Percentiles rank a stretch among this genome's conserved stretches.
Evolutionary conservation across 53 echinoderm and acorn worm species (phyloP).

Genomic region (Arbacia lixula): DNA sequence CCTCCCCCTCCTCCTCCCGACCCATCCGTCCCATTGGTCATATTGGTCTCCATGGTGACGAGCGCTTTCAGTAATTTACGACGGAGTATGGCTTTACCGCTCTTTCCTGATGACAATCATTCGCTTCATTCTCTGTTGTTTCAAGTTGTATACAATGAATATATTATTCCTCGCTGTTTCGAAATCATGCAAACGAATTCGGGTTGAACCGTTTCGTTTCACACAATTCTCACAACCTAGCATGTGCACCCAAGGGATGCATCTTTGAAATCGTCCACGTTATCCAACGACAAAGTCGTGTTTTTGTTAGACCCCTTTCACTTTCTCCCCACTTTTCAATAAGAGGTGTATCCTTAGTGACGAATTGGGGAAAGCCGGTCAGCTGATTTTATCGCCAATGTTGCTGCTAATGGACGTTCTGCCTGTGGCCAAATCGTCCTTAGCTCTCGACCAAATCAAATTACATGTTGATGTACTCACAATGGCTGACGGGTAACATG

Average conservation of each 20-base stretch:
- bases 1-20: conserved; percentile 11
- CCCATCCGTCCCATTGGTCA: conserved; percentile 34
- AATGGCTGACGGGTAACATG: background rate
- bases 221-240: background rate
- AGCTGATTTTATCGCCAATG: conserved; percentile 15
- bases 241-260: background rate
- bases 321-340: conserved; percentile 29
- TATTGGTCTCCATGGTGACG: conserved; percentile 6
- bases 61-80: background rate
- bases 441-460: conserved; percentile 27
- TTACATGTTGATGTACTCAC: conserved; percentile 3
- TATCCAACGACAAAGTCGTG: background rate
- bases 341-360: background rate
- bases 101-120: background rate
- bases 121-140: background rate
- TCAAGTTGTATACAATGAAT: background rate
- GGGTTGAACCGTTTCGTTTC: no score
- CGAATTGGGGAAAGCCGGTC: conserved; percentile 22
- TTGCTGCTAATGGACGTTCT: conserved; percentile 17
- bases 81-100: background rate
- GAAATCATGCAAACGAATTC: background rate
- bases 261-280: no score
- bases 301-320: conserved; percentile 1
- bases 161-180: background rate
- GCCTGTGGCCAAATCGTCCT: conserved; percentile 5